A percentile compares a stretch with the other conserved stretches of the same genome.
Conservation (phyloP, 2,888 invertebrate genomes). For the Oegoconia quadripuncta region DNA sequence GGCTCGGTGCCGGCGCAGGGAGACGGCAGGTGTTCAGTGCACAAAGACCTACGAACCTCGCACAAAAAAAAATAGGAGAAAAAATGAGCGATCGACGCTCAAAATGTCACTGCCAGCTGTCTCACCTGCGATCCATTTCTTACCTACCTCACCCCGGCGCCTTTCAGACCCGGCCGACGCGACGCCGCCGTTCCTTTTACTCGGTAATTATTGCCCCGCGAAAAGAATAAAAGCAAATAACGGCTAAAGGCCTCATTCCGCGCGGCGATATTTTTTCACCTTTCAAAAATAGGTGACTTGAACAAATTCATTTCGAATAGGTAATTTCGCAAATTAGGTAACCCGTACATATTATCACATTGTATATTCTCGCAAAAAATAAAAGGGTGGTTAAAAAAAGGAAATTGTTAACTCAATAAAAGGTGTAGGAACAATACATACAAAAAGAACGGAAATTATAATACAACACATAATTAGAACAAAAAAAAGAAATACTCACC, state of each 20-base stretch:
- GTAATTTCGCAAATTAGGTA: no score
- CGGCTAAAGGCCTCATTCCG: not conserved
- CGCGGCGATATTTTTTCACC: not conserved
- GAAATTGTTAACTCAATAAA: constrained; percentile 9
- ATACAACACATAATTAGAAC: constrained; percentile 18
- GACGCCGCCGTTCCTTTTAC: no score
- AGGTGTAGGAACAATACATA: constrained; percentile 7
- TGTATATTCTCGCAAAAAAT: no score
- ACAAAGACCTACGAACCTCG: constrained; percentile 46
- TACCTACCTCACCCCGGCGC: constrained; percentile 19
- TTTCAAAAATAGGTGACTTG: not conserved
- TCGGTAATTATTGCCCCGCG: constrained; percentile 19
- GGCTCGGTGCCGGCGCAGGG: constrained; percentile 30
- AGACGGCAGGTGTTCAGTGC: constrained; percentile 62
- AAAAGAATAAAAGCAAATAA: constrained; percentile 7
- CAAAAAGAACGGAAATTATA: constrained; percentile 14
- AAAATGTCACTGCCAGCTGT: constrained; percentile 70
- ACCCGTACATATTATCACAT: no score
- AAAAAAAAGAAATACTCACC: constrained; percentile 42
- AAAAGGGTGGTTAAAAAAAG: no score
- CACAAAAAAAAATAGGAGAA: constrained; percentile 50
- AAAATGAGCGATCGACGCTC: constrained; percentile 39
- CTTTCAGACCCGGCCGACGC: constrained; percentile 25
- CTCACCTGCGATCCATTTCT: constrained; percentile 48
- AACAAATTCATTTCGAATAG: not conserved